Evolutionary conservation across 2,113 vertebrate genomes (phyloP).

Genomic region (Artemisiospiza belli): DNA sequence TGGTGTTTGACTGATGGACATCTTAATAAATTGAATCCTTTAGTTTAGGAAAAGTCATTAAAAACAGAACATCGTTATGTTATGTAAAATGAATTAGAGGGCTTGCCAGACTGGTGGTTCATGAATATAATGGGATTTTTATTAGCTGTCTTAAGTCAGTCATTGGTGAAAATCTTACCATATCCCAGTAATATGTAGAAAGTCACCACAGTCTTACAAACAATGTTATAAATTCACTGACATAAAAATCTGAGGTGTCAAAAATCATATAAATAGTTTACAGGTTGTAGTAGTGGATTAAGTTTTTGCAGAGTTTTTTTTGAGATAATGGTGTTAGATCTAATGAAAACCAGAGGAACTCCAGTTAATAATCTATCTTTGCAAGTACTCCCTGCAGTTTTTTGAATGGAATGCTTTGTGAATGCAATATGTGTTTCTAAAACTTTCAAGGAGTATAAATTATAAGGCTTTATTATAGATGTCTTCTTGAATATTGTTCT

Average conservation of each 20-base stretch:
- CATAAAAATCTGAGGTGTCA: not conserved
- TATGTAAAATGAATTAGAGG: not conserved
- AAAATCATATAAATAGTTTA: not conserved
- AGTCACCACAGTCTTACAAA: not conserved
- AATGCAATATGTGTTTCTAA: not conserved
- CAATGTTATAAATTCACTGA: not conserved
- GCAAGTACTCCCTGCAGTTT: not conserved
- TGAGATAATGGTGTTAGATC: not conserved
- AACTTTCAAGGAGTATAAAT: not conserved
- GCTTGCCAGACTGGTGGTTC: not conserved
- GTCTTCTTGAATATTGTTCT: not conserved
- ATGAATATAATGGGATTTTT: not conserved
- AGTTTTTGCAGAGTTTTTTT: not conserved
- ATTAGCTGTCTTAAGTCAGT: not conserved
- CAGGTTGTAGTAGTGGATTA: not conserved
- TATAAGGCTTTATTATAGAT: not conserved
- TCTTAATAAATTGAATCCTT: not conserved
- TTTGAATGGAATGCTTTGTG: not conserved
- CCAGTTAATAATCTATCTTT: not conserved
- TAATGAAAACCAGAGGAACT: not conserved
- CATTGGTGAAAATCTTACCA: not conserved
- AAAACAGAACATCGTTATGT: not conserved
- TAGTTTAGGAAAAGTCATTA: not conserved
- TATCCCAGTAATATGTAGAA: not conserved
- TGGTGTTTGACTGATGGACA: rapidly evolving